A percentile compares a stretch with the other conserved stretches of the same genome.
Conservation (phyloP, 1,140 invertebrate genomes). For the Cherax destructor region DNA sequence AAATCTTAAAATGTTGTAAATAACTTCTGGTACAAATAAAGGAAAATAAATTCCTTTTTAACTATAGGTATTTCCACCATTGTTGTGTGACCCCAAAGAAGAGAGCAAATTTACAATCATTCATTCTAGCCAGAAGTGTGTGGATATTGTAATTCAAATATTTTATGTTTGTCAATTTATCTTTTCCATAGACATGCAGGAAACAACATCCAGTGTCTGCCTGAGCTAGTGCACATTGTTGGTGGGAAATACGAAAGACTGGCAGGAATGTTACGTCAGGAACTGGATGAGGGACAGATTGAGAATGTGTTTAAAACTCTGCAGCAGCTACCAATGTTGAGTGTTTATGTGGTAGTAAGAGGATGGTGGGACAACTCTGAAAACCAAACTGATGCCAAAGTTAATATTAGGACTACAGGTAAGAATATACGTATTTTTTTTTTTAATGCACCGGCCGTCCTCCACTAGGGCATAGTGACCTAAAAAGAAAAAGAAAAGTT, state of each 20-base stretch:
- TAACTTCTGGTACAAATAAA: too few relatives aligned
- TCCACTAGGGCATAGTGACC: too few relatives aligned
- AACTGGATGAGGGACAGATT: constrained; percentile 77
- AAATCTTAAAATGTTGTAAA: too few relatives aligned
- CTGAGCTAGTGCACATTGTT: constrained; percentile 77
- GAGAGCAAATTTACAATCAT: too few relatives aligned
- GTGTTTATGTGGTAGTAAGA: constrained; percentile 76
- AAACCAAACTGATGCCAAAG: constrained; percentile 16
- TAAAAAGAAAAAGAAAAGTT: too few relatives aligned
- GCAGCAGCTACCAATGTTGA: constrained; percentile 74
- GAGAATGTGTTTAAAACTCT: constrained; percentile 76
- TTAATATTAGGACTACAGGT: constrained; percentile 25
- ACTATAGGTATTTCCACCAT: too few relatives aligned
- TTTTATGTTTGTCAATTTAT: background rate
- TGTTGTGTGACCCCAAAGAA: too few relatives aligned
- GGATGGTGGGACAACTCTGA: constrained; percentile 9
- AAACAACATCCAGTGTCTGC: constrained; percentile 74
- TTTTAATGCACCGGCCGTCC: too few relatives aligned
- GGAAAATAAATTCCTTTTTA: too few relatives aligned
- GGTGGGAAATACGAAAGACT: constrained; percentile 76
- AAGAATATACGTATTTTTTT: background rate
- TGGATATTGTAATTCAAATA: too few relatives aligned
- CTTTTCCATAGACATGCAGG: constrained; percentile 23
- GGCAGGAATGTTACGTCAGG: constrained; percentile 75
- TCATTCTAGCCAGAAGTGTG: too few relatives aligned